phyloP scores from a whole-genome alignment of 2,888 invertebrate species.

The Epinotia ramella region DNA sequence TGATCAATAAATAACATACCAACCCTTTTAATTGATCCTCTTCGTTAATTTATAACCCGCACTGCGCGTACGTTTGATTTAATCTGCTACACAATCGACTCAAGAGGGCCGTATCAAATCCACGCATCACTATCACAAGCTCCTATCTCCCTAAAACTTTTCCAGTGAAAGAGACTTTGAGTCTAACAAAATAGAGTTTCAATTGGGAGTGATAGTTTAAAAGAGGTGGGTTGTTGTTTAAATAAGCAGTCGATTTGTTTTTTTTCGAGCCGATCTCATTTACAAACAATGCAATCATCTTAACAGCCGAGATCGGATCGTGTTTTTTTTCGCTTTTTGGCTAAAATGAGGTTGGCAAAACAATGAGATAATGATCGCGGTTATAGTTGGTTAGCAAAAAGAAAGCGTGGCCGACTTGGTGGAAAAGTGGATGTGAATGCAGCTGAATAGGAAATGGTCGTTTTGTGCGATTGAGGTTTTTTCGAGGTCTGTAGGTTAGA shows the following conservation, averaged over 20 bases:
- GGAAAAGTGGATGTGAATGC: constrained; percentile 35
- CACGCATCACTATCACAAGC: background rate
- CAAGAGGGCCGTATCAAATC: constrained; percentile 37
- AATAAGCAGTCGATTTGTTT: constrained; percentile 21
- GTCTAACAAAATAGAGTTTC: background rate
- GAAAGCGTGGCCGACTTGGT: constrained; percentile 41
- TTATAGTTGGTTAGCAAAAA: constrained; percentile 41
- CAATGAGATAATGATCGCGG: constrained; percentile 44
- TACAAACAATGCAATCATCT: constrained; percentile 46
- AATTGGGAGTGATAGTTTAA: background rate
- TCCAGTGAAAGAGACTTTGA: background rate
- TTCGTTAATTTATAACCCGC: constrained; percentile 37
- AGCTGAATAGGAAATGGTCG: constrained; percentile 2
- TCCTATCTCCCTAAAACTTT: background rate
- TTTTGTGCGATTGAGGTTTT: constrained; percentile 8
- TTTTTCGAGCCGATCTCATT: constrained; percentile 42
- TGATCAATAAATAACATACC: constrained; percentile 15
- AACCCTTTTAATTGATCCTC: constrained; percentile 42
- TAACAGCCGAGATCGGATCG: constrained; percentile 37
- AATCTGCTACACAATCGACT: constrained; percentile 43
- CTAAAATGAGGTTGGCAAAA: constrained; percentile 43
- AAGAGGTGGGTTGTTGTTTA: background rate
- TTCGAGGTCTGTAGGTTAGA: constrained; percentile 12
- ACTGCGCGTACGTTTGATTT: constrained; percentile 33
- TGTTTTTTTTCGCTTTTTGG: constrained; percentile 42